phyloP scores from a whole-genome alignment of 2,888 invertebrate species.

The Apodemia zela region DNA sequence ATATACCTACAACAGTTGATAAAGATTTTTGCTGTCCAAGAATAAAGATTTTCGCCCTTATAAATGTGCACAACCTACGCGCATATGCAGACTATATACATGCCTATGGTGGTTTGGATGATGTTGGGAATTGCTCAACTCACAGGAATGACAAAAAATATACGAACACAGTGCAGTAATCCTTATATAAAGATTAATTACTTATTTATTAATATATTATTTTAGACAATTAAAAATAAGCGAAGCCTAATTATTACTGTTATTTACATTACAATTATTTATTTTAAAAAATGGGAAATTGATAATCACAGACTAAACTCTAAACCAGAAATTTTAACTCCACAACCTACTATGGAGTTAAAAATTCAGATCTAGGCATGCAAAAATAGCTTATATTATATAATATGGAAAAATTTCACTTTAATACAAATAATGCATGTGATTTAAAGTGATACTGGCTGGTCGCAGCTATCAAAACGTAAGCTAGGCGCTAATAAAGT shows the following conservation, averaged over 20 bases:
- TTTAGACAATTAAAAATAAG: neutral
- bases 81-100: conserved; percentile 2
- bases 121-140: neutral
- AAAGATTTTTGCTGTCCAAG: conserved; percentile 18
- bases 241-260: neutral
- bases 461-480: neutral
- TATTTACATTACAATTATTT: neutral
- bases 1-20: conserved; percentile 78
- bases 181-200: neutral
- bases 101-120: neutral
- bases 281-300: neutral
- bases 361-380: neutral
- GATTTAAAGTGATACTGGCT: neutral
- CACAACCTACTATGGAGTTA: too few relatives aligned
- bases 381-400: neutral
- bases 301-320: too few relatives aligned
- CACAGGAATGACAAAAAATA: neutral
- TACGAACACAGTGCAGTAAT: neutral
- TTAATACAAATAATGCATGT: neutral
- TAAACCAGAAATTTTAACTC: neutral
- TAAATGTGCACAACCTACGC: neutral
- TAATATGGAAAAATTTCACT: neutral
- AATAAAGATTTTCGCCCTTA: neutral
- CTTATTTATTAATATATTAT: neutral
- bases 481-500: neutral